Conservation (phyloP, 2,113 vertebrate species). For the Forbesichthys papilliferus region DNA sequence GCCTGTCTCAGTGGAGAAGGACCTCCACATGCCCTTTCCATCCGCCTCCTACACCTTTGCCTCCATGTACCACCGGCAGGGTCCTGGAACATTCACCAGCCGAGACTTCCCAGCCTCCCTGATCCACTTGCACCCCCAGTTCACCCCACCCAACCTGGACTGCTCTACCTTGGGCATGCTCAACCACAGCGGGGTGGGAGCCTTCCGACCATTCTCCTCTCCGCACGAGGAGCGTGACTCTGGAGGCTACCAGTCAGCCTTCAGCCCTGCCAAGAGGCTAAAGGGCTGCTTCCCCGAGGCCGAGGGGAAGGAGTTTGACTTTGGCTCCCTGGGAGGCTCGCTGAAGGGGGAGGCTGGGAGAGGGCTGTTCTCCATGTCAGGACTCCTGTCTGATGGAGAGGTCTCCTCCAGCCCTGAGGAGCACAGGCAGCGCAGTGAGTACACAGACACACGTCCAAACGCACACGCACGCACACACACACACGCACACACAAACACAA, state of each 20-base stretch:
- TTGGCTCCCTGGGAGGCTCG: constrained; percentile 81
- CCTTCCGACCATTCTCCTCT: constrained; percentile 94
- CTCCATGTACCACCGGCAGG: constrained; percentile 98
- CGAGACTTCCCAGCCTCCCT: constrained; percentile 94
- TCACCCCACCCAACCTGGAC: constrained; percentile 93
- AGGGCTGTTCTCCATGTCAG: constrained; percentile 96
- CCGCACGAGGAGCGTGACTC: constrained; percentile 89
- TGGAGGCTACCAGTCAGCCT: constrained; percentile 91
- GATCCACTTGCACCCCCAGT: constrained; percentile 96
- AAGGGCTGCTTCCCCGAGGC: constrained; percentile 94
- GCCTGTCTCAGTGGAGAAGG: constrained; percentile 92
- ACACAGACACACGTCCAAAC: constrained; percentile 14
- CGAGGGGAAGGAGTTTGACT: constrained; percentile 96
- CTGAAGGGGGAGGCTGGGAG: constrained; percentile 85
- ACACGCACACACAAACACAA: no score
- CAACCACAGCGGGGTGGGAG: constrained; percentile 91
- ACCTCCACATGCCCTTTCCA: constrained; percentile 95
- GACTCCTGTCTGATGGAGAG: constrained; percentile 93
- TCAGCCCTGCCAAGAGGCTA: constrained; percentile 93
- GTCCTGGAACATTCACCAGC: constrained; percentile 87
- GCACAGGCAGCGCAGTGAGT: constrained; percentile 95
- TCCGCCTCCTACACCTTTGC: constrained; percentile 96
- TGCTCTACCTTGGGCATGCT: constrained; percentile 95
- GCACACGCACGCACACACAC: no score
- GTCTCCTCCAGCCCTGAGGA: constrained; percentile 93